phyloP scores from a whole-genome alignment of 1,140 invertebrate species.

The Nasonia vitripennis region DNA sequence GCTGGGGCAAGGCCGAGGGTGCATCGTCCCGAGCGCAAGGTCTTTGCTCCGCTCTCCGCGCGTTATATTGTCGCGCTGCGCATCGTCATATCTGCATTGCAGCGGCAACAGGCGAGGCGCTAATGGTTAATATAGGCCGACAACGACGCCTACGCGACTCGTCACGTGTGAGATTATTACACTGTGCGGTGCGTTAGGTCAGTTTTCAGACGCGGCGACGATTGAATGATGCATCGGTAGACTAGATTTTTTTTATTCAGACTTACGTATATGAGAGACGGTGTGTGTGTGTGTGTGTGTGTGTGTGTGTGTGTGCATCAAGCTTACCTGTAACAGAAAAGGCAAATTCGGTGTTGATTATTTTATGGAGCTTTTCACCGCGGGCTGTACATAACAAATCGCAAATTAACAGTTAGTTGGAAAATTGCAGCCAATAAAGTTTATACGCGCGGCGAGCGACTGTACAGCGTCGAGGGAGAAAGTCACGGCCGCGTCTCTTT shows the following conservation, averaged over 20 bases:
- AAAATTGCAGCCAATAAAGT: background rate
- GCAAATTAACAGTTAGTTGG: background rate
- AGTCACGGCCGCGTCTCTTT: background rate
- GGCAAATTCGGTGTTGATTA: too few relatives aligned
- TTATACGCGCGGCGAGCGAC: background rate
- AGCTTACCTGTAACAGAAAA: too few relatives aligned
- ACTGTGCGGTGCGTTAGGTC: background rate
- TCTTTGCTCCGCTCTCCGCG: constrained; percentile 56
- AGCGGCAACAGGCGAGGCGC: too few relatives aligned
- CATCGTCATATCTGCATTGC: background rate
- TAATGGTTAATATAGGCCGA: background rate
- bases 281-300: too few relatives aligned
- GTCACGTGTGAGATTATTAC: background rate
- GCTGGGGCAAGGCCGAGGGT: constrained; percentile 64
- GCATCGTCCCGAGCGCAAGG: constrained; percentile 59
- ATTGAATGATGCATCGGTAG: too few relatives aligned
- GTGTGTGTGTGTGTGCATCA: too few relatives aligned
- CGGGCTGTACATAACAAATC: background rate
- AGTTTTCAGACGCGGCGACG: background rate
- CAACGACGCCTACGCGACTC: background rate
- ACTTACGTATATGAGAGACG: too few relatives aligned
- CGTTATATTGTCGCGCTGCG: background rate
- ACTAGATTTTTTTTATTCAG: too few relatives aligned
- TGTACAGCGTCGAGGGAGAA: background rate
- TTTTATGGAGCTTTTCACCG: too few relatives aligned